phyloP scores from a whole-genome alignment of 2,888 invertebrate genomes.

The Exephanes ischioxanthus region DNA sequence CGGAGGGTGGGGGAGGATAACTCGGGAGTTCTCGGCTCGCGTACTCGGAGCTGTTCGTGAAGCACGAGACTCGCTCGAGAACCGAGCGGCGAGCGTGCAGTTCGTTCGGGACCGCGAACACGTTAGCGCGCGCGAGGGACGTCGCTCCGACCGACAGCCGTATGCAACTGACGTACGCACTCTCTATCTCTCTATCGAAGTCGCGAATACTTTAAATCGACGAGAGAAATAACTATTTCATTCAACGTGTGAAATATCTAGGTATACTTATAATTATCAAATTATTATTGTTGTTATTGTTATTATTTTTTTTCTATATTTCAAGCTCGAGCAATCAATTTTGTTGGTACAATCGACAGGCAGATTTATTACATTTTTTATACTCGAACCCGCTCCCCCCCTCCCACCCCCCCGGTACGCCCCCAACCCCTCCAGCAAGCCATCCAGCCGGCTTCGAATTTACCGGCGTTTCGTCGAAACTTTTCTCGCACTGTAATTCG shows the following conservation, averaged over 20 bases:
- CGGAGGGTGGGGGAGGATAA: conserved; percentile 61
- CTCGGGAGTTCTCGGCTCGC: conserved; percentile 66
- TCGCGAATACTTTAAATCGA: not conserved
- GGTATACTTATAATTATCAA: not conserved
- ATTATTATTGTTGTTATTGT: too few relatives aligned
- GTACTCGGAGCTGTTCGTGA: conserved; percentile 58
- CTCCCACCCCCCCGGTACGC: too few relatives aligned
- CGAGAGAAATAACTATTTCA: not conserved
- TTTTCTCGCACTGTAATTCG: conserved; percentile 3
- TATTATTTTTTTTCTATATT: not conserved
- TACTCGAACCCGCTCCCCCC: not conserved
- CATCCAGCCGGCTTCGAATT: not conserved
- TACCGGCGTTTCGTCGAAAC: conserved; percentile 1
- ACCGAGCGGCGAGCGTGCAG: conserved; percentile 74
- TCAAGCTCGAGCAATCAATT: not conserved
- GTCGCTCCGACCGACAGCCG: conserved; percentile 29
- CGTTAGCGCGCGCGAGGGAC: conserved; percentile 58
- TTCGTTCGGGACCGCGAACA: conserved; percentile 77
- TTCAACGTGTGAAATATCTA: not conserved
- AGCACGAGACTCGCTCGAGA: conserved; percentile 53
- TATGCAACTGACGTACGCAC: conserved; percentile 23
- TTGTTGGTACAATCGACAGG: conserved; percentile 34
- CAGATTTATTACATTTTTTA: not conserved
- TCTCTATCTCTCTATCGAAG: not conserved
- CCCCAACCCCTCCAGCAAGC: not conserved